A percentile compares a stretch with the other conserved stretches of the same genome.
phyloP scores from a whole-genome alignment of 2,888 invertebrate species.

The Itoplectis maculator region DNA sequence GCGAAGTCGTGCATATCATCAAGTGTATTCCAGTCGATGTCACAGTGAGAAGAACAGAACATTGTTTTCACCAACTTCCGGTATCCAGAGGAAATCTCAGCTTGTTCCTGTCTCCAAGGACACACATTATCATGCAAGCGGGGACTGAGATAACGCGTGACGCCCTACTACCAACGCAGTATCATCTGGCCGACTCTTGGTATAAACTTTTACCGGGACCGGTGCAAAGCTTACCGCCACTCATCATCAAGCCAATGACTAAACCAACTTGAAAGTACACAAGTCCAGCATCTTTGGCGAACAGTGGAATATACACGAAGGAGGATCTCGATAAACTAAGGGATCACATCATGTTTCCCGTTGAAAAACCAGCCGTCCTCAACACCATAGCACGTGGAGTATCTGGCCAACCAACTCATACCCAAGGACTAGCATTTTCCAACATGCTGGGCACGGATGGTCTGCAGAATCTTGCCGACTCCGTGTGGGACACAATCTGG shows the following conservation, averaged over 20 bases:
- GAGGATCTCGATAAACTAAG: conserved; percentile 44
- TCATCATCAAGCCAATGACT: conserved; percentile 51
- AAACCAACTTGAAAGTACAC: conserved; percentile 65
- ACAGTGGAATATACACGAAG: conserved; percentile 32
- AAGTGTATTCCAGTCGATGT: conserved; percentile 70
- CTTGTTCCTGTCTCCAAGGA: conserved; percentile 36
- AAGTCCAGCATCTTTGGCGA: conserved; percentile 56
- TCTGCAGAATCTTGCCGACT: background rate
- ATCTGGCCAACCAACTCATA: background rate
- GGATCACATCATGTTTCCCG: conserved; percentile 52
- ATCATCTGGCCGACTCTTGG: conserved; percentile 67
- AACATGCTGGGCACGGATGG: background rate
- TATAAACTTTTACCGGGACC: conserved; percentile 59
- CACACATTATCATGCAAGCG: conserved; percentile 17
- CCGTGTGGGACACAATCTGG: conserved; percentile 21
- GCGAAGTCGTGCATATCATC: conserved; percentile 72
- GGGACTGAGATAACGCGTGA: conserved; percentile 24
- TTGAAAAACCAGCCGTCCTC: conserved; percentile 39
- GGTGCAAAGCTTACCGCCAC: conserved; percentile 39
- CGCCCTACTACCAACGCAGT: conserved; percentile 8
- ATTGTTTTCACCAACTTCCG: conserved; percentile 71
- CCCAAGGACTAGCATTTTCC: conserved; percentile 5
- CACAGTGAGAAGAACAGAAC: conserved; percentile 52
- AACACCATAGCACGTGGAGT: conserved; percentile 31
- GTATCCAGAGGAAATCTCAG: conserved; percentile 46